phyloP scores from a whole-genome alignment of 1,140 invertebrate species.

The Euura lappo region DNA sequence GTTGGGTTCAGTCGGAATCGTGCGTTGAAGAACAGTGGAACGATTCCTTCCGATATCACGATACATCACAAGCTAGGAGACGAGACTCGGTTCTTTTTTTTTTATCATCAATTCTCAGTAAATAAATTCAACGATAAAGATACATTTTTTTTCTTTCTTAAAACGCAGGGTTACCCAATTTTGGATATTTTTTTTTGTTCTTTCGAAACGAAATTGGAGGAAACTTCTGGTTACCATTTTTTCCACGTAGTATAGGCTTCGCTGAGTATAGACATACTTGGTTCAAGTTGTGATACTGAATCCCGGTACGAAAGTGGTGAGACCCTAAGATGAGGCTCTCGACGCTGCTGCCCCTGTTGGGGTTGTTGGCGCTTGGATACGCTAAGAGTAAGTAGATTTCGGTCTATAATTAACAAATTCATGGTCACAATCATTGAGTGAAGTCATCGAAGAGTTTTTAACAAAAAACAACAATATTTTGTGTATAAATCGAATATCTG shows the following conservation, averaged over 20 bases:
- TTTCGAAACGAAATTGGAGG: neutral
- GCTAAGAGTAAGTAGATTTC: constrained; percentile 40
- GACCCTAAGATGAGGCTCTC: constrained; percentile 31
- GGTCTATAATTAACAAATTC: too few species aligned
- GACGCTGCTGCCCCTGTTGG: constrained; percentile 35
- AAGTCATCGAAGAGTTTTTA: too few species aligned
- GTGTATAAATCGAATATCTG: too few species aligned
- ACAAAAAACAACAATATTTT: too few species aligned
- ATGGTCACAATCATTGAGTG: too few species aligned
- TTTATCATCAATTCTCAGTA: too few species aligned
- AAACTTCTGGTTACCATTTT: neutral
- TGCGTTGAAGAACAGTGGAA: constrained; percentile 50
- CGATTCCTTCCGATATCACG: constrained; percentile 11
- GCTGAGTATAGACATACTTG: constrained; percentile 1
- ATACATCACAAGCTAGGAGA: too few species aligned
- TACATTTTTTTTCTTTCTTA: too few species aligned
- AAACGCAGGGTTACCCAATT: too few species aligned
- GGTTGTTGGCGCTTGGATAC: constrained; percentile 35
- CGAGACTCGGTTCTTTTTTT: too few species aligned
- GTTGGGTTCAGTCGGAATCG: constrained; percentile 53
- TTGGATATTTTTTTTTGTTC: neutral
- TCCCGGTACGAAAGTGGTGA: neutral
- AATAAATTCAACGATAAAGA: too few species aligned
- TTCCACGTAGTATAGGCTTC: neutral
- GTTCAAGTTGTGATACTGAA: neutral